Base-by-base conservation (phyloP, 2,797 vertebrate species). In the Sebastes goodei region DNA sequence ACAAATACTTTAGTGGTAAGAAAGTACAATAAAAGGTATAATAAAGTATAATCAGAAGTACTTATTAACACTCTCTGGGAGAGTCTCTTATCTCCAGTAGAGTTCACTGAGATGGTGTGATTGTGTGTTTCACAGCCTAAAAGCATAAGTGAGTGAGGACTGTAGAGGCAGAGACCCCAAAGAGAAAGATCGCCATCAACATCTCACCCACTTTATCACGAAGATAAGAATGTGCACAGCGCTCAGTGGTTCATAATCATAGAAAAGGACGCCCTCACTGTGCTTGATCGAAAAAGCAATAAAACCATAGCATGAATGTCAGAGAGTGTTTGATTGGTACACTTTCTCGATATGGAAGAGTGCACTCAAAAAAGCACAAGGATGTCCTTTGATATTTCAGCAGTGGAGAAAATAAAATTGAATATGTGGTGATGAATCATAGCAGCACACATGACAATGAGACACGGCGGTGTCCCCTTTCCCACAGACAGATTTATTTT, bases 361-460 rank as follows among this genome's bases (percentile, higher is more conserved):
- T 67, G 71, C 81, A 10, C 74, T 84, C 77, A 75, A 78, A 86
- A 42, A 46, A 20, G 17, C 60, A 73, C 10, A 4, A 80, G 71
- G 33, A 69, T 72, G 84, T 82, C 60, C 84, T 83, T 83, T 86
- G 81, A 89, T 86, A 89, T 86, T 88, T 86, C 77, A 85, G 83
- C 53, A 7, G 49, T 12, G 55, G 32, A 78, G 70, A 76, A 67
- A 30, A 71, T 65, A 61, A 62, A 78, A 80, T 42, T 73, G 62
- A 85, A 79, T 68, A 72, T 83, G 70, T 63, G 65, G 56, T 56
- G 63, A 82, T 91, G 88, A 91, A 90, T 92, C 89, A 92, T 35
- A 56, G 67, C 33, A 4, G 17, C 57, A 49, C 38, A 42, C 66
- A 65, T 57, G 57, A 57, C 69, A 80, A 74, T 70, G 74, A 80